Evolutionary conservation across 2,797 vertebrate species (phyloP), one percentile per base, ranked within the genome.

Genomic region (Gambusia yucatana): DNA sequence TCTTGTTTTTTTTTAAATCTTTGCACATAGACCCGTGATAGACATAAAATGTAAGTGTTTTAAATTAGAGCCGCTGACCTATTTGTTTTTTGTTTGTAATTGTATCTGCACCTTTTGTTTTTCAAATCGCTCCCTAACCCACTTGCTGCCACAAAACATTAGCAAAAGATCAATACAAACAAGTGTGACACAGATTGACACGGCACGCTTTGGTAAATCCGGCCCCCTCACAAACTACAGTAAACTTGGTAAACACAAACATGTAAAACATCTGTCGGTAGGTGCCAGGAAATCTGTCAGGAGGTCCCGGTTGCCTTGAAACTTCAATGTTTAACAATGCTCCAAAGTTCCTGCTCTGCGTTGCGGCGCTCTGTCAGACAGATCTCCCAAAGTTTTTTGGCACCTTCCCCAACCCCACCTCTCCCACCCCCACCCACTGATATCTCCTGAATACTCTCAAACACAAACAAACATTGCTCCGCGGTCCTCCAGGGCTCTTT

Each of bases 181-280:
- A 81, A 87, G 80, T 46, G 72, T 90, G 92, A 93, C 89, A 93
- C 83, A 89, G 95, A 95, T 92, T 95, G 94, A 96, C 91, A 90
- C 79, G 90, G 91, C 75, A 89, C 67, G 90, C 94, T 95, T 95
- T 95, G 89, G 87, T 87, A 87, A 87, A 91, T 93, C 93, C 92
- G 94, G 92, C 94, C 92, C 75, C 81, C 88, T 91, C 76, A 41
- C 89, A 82, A 90, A 89, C 92, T 91, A 93, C 93, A 92, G 87
- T 92, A 89, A 90, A 90, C 85, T 90, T 89, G 90, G 93, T 94
- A 95, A 95, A 95, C 93, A 93, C 84, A 81, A 88, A 87, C 83
- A 79, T 92, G 92, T 91, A 91, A 94, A 93, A 94, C 91, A 90
- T 94, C 92, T 95, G 93, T 96, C 95, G 95, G 94, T 92, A 87